phyloP scores from a whole-genome alignment of 2,113 vertebrate genomes.

The Morone saxatilis region DNA sequence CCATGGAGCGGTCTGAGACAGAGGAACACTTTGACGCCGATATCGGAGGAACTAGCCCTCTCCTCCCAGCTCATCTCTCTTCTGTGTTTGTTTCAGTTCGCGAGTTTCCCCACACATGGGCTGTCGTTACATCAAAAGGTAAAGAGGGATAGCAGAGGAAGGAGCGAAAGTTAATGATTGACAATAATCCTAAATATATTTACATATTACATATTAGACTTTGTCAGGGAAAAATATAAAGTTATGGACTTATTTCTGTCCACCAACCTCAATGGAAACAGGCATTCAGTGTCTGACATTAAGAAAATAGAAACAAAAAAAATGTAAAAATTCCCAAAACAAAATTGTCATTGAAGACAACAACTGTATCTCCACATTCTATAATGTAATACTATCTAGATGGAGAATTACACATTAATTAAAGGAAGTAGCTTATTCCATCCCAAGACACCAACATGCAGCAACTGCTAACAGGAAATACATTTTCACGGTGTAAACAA shows the following conservation, averaged over 20 bases:
- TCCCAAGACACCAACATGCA: neutral
- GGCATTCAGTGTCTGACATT: too few species aligned
- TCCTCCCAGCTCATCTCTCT: slow-evolving; percentile 99
- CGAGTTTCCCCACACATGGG: slow-evolving; percentile 99
- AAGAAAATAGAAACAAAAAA: too few species aligned
- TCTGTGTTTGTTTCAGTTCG: slow-evolving; percentile 99
- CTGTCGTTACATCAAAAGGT: slow-evolving; percentile 99
- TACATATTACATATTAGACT: neutral
- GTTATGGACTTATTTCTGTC: too few species aligned
- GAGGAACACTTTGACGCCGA: slow-evolving; percentile 99
- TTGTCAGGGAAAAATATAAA: neutral
- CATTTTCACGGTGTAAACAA: neutral
- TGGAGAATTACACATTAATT: too few species aligned
- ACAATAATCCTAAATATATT: neutral
- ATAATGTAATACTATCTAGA: too few species aligned
- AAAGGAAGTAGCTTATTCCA: too few species aligned
- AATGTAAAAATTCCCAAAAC: too few species aligned
- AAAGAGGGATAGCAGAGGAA: neutral
- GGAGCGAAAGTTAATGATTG: too few species aligned
- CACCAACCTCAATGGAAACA: too few species aligned
- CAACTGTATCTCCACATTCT: too few species aligned
- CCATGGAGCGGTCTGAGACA: slow-evolving; percentile 98
- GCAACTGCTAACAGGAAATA: neutral
- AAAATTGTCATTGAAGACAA: too few species aligned
- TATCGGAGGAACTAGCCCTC: slow-evolving; percentile 96